Conservation (phyloP, 2,113 vertebrate genomes). For the Sprattus sprattus region DNA sequence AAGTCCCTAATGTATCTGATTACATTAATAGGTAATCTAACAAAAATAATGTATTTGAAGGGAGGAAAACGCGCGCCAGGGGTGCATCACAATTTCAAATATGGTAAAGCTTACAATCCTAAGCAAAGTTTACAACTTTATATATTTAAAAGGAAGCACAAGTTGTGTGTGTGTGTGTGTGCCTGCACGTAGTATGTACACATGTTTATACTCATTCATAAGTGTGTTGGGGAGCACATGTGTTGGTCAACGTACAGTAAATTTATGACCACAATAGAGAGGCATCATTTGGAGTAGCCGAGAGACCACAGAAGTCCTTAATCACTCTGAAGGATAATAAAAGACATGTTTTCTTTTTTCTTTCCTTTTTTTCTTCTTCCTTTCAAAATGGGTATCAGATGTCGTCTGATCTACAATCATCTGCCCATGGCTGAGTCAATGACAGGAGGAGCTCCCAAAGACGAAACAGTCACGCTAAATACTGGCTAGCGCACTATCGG, state of each 20-base stretch:
- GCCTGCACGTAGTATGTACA: not conserved
- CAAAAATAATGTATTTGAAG: not conserved
- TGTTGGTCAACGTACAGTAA: conserved; percentile 23
- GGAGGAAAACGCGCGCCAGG: not conserved
- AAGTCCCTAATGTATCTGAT: not conserved
- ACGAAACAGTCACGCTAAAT: conserved; percentile 1
- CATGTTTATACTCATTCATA: conserved; percentile 6
- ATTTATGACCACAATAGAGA: conserved; percentile 40
- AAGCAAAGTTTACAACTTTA: not conserved
- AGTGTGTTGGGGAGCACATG: not conserved
- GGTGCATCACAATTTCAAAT: not conserved
- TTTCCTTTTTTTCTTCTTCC: not conserved
- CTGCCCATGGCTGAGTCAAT: conserved; percentile 40
- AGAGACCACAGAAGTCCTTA: conserved; percentile 48
- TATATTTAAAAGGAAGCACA: not conserved
- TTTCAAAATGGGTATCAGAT: conserved; percentile 43
- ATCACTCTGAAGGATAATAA: conserved; percentile 48
- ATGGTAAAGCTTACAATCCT: not conserved
- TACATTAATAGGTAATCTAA: not conserved
- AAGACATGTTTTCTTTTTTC: conserved; percentile 39
- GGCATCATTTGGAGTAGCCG: conserved; percentile 35
- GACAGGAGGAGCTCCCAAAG: conserved; percentile 38
- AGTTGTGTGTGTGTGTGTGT: not conserved
- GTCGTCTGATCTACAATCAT: conserved; percentile 37
- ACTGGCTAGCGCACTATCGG: not conserved